Conservation (phyloP, 2,888 invertebrate genomes). For the Heliconius ethilla region DNA sequence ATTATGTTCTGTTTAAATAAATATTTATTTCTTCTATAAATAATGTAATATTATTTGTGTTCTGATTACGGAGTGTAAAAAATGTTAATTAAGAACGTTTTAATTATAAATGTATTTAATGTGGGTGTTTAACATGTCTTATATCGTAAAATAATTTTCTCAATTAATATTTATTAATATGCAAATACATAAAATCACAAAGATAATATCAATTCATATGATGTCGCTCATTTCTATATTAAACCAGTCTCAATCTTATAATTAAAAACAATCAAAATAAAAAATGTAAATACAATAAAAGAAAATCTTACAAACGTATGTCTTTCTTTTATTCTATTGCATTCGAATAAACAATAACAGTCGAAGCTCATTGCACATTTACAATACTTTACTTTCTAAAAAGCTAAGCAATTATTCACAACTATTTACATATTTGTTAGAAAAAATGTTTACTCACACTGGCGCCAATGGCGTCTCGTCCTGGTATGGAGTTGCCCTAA, state of each 20-base stretch:
- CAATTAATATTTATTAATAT: neutral
- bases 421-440: conserved; percentile 34
- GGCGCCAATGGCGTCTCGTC: conserved; percentile 44
- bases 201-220: neutral
- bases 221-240: too few relatives aligned
- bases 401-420: conserved; percentile 33
- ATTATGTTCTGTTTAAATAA: conserved; percentile 6
- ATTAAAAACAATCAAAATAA: neutral
- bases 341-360: conserved; percentile 26
- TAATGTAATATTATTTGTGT: neutral
- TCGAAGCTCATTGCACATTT: conserved; percentile 34
- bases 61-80: neutral
- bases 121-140: neutral
- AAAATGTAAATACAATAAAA: neutral
- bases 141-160: neutral
- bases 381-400: conserved; percentile 41
- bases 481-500: conserved; percentile 44
- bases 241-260: neutral
- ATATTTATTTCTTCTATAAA: neutral
- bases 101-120: neutral
- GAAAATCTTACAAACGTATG: neutral
- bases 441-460: conserved; percentile 41
- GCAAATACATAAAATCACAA: neutral
- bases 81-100: neutral
- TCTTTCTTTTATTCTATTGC: neutral